Evolutionary conservation across 2,888 invertebrate species (phyloP), one percentile per base, ranked within the genome.

Genomic region (Bellardia bayeri): DNA sequence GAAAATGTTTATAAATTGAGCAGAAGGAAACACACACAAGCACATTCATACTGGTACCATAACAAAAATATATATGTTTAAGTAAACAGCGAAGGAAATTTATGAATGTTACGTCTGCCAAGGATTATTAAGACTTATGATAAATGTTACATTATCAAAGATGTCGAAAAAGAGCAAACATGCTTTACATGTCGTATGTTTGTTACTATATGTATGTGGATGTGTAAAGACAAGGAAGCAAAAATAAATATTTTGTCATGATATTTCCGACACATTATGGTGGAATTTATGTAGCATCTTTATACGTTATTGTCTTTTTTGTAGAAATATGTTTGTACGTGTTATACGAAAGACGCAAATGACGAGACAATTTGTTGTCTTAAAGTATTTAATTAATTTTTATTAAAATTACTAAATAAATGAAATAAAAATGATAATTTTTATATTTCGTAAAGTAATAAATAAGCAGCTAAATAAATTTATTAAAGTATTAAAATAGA

Each of bases 111-210:
- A 82, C 85, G 87, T 87, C 87, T 87, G 85, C 87, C 87, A 87
- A 74, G 87, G 87, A 87, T 87, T 87, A 87, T 87, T 87, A 87
- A 74, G 79, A 85, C 75, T 85, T 87, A 87, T 87, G 87, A 87
- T 87, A 87, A 87, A 87, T 87, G 87, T 87, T 87, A 79, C 79
- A 66, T 85, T 85, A 87, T 85, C 85, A 87, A 78, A 82, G 64
- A 81, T 69, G 85, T 76, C 75, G 63, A 85, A 63, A 85, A 81
- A 6, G 8, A 58, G 23, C 74, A 68, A 74, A 82, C 71, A 83
- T 71, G 61, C 16, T 16, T 13, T 23, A 23, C 45, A 71, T n/a
- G 30, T 54, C 9, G 11, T 0, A 13, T 66, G 33, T 49, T 30
- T 71, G 37, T 37, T 56, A 23, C 3, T 33, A 14, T 64, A 33